phyloP scores from a whole-genome alignment of 2,797 vertebrate genomes.

The Brotula barbata region DNA sequence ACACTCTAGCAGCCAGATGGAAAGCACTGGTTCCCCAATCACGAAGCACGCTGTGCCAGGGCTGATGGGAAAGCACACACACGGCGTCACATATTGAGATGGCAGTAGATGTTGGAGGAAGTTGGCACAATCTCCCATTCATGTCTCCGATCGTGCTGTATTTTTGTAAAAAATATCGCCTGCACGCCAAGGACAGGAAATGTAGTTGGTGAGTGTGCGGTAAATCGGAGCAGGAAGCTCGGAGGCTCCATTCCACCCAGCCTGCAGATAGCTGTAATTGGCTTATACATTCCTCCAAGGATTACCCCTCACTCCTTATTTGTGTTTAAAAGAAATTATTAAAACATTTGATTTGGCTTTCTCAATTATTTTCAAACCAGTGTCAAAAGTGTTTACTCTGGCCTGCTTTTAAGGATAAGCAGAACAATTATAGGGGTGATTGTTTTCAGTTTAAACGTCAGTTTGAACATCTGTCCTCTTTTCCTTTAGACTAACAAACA shows the following conservation, averaged over 20 bases:
- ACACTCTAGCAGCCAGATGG: slow-evolving; percentile 36
- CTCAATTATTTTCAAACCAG: slow-evolving; percentile 38
- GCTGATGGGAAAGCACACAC: slow-evolving; percentile 42
- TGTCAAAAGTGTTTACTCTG: slow-evolving; percentile 66
- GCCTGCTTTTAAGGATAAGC: too few species aligned
- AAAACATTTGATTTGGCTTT: slow-evolving; percentile 62
- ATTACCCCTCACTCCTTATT: slow-evolving; percentile 66
- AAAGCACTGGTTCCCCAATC: slow-evolving; percentile 36
- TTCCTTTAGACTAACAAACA: too few species aligned
- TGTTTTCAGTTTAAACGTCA: too few species aligned
- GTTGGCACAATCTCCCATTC: slow-evolving; percentile 37
- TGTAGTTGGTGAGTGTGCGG: slow-evolving; percentile 51
- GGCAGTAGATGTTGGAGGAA: slow-evolving; percentile 40
- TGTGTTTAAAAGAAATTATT: slow-evolving; percentile 53
- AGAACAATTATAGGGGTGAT: too few species aligned
- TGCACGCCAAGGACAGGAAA: slow-evolving; percentile 46
- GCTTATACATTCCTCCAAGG: slow-evolving; percentile 69
- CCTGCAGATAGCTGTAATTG: slow-evolving; percentile 62
- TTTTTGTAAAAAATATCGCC: slow-evolving; percentile 45
- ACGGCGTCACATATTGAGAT: slow-evolving; percentile 37
- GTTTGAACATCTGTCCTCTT: too few species aligned
- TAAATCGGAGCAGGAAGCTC: slow-evolving; percentile 60
- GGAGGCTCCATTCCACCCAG: slow-evolving; percentile 54
- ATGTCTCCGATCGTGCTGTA: slow-evolving; percentile 32
- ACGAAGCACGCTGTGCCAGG: slow-evolving; percentile 40